Percentiles rank a stretch among this genome's conserved stretches.
Evolutionary conservation across 2,113 vertebrate genomes (phyloP).

Genomic region (Sinosuthora webbiana): DNA sequence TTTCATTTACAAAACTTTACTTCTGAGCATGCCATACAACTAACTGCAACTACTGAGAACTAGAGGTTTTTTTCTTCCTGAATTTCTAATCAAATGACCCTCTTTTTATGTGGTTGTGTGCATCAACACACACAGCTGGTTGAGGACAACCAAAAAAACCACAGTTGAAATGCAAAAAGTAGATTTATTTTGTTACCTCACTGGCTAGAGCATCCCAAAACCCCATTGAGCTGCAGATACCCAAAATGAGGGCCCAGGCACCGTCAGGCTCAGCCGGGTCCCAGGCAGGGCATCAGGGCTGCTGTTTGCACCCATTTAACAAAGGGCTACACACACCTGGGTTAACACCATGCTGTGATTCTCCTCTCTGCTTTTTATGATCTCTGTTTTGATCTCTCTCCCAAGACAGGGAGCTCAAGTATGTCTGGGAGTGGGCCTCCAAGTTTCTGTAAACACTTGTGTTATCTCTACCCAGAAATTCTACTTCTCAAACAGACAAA

Average conservation of each 20-base stretch:
- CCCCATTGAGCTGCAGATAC: not conserved
- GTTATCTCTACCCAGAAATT: not conserved
- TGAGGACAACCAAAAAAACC: not conserved
- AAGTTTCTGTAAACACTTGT: not conserved
- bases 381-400: not conserved
- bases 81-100: not conserved
- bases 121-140: not conserved
- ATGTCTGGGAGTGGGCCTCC: not conserved
- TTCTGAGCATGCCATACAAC: not conserved
- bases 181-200: fast-evolving
- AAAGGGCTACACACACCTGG: fast-evolving
- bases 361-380: not conserved
- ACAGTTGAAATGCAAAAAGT: not conserved
- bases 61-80: not conserved
- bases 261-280: fast-evolving
- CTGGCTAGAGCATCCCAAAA: not conserved
- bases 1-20: not conserved
- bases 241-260: fast-evolving
- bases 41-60: not conserved
- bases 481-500: not conserved
- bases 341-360: not conserved
- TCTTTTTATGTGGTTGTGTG: not conserved
- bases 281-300: not conserved
- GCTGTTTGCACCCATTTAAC: too few relatives aligned
- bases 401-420: not conserved